Conservation (phyloP, 2,113 vertebrate species). For the Rhinogobius similis region DNA sequence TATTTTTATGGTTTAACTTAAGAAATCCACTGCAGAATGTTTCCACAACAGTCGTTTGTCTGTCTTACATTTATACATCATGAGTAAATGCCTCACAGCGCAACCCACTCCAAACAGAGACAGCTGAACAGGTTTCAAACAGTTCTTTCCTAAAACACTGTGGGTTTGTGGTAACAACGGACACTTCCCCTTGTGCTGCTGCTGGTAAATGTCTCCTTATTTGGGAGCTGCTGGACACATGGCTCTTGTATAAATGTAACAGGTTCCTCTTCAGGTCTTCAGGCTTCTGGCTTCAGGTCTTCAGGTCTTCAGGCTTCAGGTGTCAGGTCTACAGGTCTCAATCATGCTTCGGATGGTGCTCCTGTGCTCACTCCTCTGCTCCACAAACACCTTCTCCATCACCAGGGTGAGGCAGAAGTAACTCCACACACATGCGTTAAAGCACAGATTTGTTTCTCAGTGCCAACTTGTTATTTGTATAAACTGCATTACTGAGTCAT, state of each 20-base stretch:
- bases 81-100: no score
- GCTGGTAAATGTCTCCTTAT: not conserved
- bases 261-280: not conserved
- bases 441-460: no score
- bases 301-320: not conserved
- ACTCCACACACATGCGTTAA: not conserved
- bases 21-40: no score
- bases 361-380: conserved; percentile 2
- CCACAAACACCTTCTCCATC: not conserved
- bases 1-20: no score
- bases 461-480: no score
- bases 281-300: no score
- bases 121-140: no score
- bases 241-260: not conserved
- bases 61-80: no score
- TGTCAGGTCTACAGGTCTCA: not conserved
- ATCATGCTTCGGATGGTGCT: not conserved
- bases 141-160: not conserved
- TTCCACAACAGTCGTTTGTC: no score
- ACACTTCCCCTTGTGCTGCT: not conserved
- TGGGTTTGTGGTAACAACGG: not conserved
- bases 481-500: no score
- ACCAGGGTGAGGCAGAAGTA: not conserved
- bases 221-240: not conserved
- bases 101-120: no score